Evolutionary conservation across 2,113 vertebrate genomes (phyloP).

Genomic region (Corydoras maculifer): DNA sequence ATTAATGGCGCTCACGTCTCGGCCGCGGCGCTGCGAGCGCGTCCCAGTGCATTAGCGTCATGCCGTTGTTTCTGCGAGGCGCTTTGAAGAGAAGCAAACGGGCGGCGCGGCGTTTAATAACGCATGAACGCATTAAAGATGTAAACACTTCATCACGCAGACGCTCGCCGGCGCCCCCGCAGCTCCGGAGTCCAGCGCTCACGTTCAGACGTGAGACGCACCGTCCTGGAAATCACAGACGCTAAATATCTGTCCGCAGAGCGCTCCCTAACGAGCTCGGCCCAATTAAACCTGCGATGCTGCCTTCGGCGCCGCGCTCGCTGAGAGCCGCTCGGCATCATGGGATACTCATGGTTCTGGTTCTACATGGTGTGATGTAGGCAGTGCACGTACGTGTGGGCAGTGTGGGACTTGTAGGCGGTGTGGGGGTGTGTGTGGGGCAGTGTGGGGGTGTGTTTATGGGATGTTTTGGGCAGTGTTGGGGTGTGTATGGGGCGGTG

Average conservation of each 20-base stretch:
- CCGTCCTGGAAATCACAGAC: background rate
- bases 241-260: background rate
- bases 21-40: too few species aligned
- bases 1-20: too few species aligned
- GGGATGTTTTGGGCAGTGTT: too few species aligned
- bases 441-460: slow-evolving; percentile 15
- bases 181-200: background rate
- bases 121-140: too few species aligned
- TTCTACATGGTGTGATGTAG: slow-evolving; percentile 4
- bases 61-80: too few species aligned
- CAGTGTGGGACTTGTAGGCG: background rate
- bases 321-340: slow-evolving; percentile 1
- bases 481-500: too few species aligned
- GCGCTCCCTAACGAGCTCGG: background rate
- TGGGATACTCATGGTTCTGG: background rate
- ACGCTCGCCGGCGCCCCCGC: background rate
- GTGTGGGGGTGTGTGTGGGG: slow-evolving; percentile 33
- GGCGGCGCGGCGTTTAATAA: too few species aligned
- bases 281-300: background rate
- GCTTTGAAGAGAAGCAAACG: too few species aligned
- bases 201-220: background rate
- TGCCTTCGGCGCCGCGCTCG: background rate
- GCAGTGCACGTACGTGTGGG: slow-evolving; percentile 20
- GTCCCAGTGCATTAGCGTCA: too few species aligned
- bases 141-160: too few species aligned